Base-by-base conservation (phyloP, 2,797 vertebrate species). In the Gambusia yucatana region DNA sequence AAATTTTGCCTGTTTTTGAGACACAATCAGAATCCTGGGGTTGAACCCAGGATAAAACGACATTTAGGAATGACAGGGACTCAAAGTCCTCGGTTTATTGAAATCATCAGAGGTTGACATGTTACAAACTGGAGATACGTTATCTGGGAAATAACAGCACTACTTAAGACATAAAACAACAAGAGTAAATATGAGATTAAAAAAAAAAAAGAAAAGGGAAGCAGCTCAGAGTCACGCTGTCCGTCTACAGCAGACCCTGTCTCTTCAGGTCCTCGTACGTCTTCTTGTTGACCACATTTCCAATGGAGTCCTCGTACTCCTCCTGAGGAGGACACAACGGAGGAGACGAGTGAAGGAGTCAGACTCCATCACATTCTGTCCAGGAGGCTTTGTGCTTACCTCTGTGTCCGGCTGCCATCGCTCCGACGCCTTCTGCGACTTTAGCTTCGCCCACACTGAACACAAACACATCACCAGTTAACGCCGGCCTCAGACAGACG, bases 271-370 rank as follows among this genome's bases (percentile, higher is more conserved):
- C 98, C 91, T 99, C 98, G 0, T 99, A 99, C 0, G 98, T 99
- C 94, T 99, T 99, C 92, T 99, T 99, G 87, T 99, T 99, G 82
- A 99, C 98, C 84, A 99, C 98, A 0, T 99, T 99, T 65, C 98
- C 98, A 10, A 97, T 99, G 11, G 98, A 99, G 91, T 99, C 98
- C 90, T 99, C 98, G 0, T 99, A 99, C 77, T 99, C 98, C 87
- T 99, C 98, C 98, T 99, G 89, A 33, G 92, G 84, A 70, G 63
- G 46, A 79, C 30, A 74, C 4, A 10, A 0, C 8, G 5, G 0
- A 22, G 1, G 9, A 1, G 20, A 48, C 73, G 13, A 61, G 6
- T 79, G 69, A 59, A 4, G 0, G 1, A 4, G 6, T 22, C 0
- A 0, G 1, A 55, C 55, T 14, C 0, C 6, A 0, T 46, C 10